These are phyloP conservation scores for Cephalopterus ornatus DNA, from an alignment of 2,113 vertebrate species.

Conservation along the genomic window DNA sequence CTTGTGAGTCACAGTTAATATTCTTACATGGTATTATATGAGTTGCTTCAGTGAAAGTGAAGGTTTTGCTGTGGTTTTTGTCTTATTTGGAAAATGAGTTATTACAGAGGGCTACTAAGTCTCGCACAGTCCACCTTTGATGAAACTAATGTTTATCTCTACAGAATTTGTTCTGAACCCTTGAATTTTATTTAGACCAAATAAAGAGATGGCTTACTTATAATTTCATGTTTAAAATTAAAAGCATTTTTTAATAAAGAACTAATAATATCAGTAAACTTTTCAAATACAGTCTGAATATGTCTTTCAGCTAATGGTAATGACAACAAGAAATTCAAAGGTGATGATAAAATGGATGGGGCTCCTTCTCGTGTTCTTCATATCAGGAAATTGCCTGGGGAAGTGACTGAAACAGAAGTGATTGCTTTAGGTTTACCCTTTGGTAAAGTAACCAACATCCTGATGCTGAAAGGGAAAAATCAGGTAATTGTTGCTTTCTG, in stretches of 20 bases:
- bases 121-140: neutral
- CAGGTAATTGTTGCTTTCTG: constrained; percentile 77
- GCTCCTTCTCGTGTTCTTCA: constrained; percentile 94
- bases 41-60: neutral
- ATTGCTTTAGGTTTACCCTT: constrained; percentile 96
- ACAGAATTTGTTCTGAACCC: neutral
- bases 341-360: constrained; percentile 90
- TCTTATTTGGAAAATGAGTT: neutral
- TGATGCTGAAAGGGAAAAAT: constrained; percentile 97
- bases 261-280: neutral
- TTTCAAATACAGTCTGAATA: constrained; percentile 44
- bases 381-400: constrained; percentile 94
- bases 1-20: neutral
- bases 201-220: neutral
- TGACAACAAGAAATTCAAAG: constrained; percentile 94
- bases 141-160: neutral
- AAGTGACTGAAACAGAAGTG: constrained; percentile 95
- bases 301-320: constrained; percentile 91
- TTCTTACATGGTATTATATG: neutral
- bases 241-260: neutral
- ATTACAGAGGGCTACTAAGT: neutral
- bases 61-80: neutral
- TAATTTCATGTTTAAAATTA: neutral
- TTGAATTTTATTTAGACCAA: neutral
- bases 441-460: constrained; percentile 98